Percentiles rank a stretch among this genome's conserved stretches.
These are phyloP conservation scores for Pelosia muscerda DNA, from an alignment of 2,888 invertebrate genomes.

Conservation along the genomic window DNA sequence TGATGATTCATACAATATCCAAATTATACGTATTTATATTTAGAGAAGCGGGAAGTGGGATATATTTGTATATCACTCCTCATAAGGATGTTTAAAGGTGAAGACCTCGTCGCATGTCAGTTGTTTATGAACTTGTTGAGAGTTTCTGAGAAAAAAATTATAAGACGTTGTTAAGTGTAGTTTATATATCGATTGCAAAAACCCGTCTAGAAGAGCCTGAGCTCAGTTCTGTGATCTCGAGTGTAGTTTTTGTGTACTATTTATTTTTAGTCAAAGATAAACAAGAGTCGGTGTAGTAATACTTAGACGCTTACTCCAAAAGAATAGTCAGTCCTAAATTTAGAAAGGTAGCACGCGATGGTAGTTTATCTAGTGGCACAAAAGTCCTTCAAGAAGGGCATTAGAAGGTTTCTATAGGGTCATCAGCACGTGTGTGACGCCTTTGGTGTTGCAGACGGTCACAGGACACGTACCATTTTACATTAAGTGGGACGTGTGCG, in stretches of 20 bases:
- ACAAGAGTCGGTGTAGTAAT: neutral
- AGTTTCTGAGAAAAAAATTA: neutral
- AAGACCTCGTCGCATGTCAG: neutral
- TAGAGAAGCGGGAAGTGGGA: neutral
- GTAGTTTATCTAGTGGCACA: too few relatives aligned
- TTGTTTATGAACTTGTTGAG: constrained; percentile 17
- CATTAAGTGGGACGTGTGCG: too few relatives aligned
- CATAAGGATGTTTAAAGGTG: constrained; percentile 1
- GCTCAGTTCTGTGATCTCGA: neutral
- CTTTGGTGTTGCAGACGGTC: too few relatives aligned
- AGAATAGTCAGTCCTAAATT: too few relatives aligned
- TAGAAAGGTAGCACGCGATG: too few relatives aligned
- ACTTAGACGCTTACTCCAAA: too few relatives aligned
- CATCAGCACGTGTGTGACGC: too few relatives aligned
- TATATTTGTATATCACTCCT: constrained; percentile 3
- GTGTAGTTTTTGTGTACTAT: neutral
- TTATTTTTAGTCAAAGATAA: neutral
- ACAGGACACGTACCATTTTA: too few relatives aligned
- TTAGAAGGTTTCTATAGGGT: too few relatives aligned
- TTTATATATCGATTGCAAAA: constrained; percentile 6
- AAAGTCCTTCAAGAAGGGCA: too few relatives aligned
- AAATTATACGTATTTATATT: neutral
- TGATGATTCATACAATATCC: too few relatives aligned
- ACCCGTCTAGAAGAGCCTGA: constrained; percentile 3
- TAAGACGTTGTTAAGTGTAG: constrained; percentile 9